Base-by-base conservation (phyloP, 2,888 invertebrate species). In the Timandra comae region DNA sequence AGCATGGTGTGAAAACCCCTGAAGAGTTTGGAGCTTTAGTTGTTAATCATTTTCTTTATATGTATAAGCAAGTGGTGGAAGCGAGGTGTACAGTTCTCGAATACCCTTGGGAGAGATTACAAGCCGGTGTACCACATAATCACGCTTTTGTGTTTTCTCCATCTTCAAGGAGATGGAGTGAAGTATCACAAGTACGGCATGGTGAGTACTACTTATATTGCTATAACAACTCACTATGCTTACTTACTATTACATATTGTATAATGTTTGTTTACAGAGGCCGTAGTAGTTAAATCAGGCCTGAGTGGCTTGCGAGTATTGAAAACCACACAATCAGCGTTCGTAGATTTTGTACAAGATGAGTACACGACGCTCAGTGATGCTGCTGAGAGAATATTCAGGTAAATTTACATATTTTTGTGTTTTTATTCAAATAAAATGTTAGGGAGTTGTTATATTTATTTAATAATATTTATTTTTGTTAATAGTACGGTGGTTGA, bases 261-360 rank as follows among this genome's bases (percentile, higher is more conserved):
- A 24, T 33, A 29, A 49, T 48, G 48, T 30, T 53, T 35, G 24
- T 41, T n/a, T n/a, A 53, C 67, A 85, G 85, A 85, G 56, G 82
- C 84, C 33, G 84, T 91, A 5, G 75, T 79, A 34, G 89, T 93
- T 26, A 88, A 88, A 32, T 91, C 91, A 5, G 93, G 93, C 5
- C 71, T 94, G 31, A 90, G 89, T 49, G 90, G 89, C 11, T 78
- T 94, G 11, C 86, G 92, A 23, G 90, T 94, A 0, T 70, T 94
- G 41, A 94, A 94, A 71, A 94, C 94, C 0, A 94, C 94, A 0
- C 91, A 94, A 62, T 94, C 94, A 0, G 89, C 93, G 0, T 94
- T 94, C 61, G 90, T 89, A 2, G 92, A 93, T 67, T 94, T 94
- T 58, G 89, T 93, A 11, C 88, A 90, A 61, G 94, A 94, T 57